phyloP scores from a whole-genome alignment of 1,140 invertebrate species.

The Homarus americanus region DNA sequence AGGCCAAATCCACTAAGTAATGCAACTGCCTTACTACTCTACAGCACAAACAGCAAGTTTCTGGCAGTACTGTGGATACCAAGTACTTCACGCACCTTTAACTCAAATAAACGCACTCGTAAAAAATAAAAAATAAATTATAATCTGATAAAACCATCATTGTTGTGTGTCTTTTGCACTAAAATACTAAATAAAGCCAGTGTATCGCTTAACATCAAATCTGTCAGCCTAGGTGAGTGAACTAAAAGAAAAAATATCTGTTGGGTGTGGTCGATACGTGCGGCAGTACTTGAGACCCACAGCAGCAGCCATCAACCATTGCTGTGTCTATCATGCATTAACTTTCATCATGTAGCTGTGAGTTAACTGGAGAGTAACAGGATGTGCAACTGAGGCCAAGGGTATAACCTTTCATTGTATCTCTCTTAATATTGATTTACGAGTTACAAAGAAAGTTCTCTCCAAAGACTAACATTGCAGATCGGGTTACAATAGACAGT shows the following conservation, averaged over 20 bases:
- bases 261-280: not conserved
- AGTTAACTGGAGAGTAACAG: slow-evolving; percentile 21
- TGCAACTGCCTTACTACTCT: slow-evolving; percentile 67
- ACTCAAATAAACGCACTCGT: not conserved
- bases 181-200: not conserved
- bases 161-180: not conserved
- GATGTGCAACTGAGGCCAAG: slow-evolving; percentile 35
- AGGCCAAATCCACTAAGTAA: slow-evolving; percentile 66
- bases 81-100: too few species aligned
- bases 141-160: not conserved
- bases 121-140: not conserved
- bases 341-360: slow-evolving; percentile 22
- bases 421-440: not conserved
- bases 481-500: slow-evolving; percentile 42
- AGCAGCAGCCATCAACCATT: not conserved
- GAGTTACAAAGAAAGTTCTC: slow-evolving; percentile 8
- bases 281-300: not conserved
- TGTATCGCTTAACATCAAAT: not conserved
- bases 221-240: too few species aligned
- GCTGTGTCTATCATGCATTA: slow-evolving; percentile 48
- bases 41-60: slow-evolving; percentile 55
- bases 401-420: slow-evolving; percentile 13
- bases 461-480: slow-evolving; percentile 28
- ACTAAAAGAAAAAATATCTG: too few species aligned
- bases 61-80: not conserved